A percentile compares a stretch with the other conserved stretches of the same genome.
These are phyloP conservation scores for Hyperoplus immaculatus DNA, from an alignment of 2,797 vertebrate genomes.

Conservation along the genomic window DNA sequence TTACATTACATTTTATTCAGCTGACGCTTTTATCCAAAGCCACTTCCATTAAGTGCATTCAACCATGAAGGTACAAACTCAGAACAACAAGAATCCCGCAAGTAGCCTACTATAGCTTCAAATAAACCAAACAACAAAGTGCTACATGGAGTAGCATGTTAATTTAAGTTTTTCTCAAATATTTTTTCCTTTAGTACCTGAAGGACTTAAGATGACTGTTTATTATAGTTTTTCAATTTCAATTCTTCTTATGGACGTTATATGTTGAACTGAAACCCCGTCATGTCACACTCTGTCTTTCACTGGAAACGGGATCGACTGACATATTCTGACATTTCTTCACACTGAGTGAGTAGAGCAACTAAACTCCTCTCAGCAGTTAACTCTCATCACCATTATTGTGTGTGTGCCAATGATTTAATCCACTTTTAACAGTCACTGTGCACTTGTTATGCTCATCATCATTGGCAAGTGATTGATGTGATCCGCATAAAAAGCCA, in stretches of 20 bases:
- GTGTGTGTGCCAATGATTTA: not conserved
- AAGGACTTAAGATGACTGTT: not conserved
- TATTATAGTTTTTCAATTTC: too few relatives aligned
- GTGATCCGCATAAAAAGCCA: not conserved
- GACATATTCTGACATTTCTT: not conserved
- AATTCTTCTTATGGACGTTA: not conserved
- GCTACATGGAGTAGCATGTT: too few relatives aligned
- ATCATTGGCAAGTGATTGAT: accelerated
- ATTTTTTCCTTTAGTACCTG: not conserved
- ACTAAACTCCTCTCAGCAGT: not conserved
- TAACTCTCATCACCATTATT: not conserved
- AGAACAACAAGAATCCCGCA: too few relatives aligned
- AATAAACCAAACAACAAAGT: too few relatives aligned
- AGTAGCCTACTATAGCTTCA: too few relatives aligned
- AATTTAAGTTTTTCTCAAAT: not conserved
- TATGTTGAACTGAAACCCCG: slow-evolving; percentile 41
- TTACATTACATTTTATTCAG: not conserved
- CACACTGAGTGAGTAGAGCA: slow-evolving; percentile 9
- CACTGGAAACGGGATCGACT: not conserved
- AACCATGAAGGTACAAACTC: too few relatives aligned
- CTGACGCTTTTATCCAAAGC: too few relatives aligned
- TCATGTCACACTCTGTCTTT: not conserved
- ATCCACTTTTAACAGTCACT: too few relatives aligned
- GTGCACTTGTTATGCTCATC: not conserved
- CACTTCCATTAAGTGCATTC: too few relatives aligned